A percentile compares a stretch with the other conserved stretches of the same genome.
Conservation (phyloP, 2,113 vertebrate genomes). For the Gallinago undulata region DNA sequence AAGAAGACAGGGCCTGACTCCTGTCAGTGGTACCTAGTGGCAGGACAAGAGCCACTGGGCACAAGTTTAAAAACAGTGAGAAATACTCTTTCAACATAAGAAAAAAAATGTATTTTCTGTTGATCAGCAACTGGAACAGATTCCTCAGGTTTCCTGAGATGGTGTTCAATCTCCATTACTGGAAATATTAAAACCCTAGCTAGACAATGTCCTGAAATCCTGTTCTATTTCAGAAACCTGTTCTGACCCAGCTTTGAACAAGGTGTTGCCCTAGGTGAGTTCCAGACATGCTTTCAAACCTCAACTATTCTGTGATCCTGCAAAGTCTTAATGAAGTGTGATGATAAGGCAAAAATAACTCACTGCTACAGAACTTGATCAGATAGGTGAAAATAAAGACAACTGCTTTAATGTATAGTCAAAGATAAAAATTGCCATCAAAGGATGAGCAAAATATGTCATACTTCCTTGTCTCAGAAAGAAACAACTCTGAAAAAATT, state of each 20-base stretch:
- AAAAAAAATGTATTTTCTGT: rapidly evolving
- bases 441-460: not conserved
- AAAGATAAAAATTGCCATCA: not conserved
- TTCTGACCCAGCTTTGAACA: not conserved
- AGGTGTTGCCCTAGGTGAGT: rapidly evolving
- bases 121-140: not conserved
- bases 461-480: not conserved
- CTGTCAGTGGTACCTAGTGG: not conserved
- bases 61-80: not conserved
- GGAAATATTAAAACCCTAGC: not conserved
- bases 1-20: not conserved
- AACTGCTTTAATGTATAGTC: not conserved
- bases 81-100: not conserved
- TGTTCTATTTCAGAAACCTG: not conserved
- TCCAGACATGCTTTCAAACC: not conserved
- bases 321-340: not conserved
- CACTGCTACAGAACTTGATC: not conserved
- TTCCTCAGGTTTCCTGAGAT: not conserved
- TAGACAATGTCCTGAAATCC: not conserved
- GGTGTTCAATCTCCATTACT: not conserved
- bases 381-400: not conserved
- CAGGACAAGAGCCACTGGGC: not conserved
- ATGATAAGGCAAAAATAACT: not conserved
- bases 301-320: not conserved
- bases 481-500: not conserved